phyloP scores from a whole-genome alignment of 2,113 vertebrate genomes.

The Corythoichthys haematopterus region DNA sequence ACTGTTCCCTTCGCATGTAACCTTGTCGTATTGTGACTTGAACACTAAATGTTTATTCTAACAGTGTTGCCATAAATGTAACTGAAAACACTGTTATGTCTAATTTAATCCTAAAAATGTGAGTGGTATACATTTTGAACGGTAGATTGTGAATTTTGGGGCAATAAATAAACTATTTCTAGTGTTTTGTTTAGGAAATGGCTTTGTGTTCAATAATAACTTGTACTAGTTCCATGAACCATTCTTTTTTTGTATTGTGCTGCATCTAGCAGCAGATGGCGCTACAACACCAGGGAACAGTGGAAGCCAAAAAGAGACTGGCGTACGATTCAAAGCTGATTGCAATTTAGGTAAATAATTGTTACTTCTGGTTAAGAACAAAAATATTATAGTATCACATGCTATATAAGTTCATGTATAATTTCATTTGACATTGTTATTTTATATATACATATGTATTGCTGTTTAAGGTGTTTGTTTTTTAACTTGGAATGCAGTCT shows the following conservation, averaged over 20 bases:
- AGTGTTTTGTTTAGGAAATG: constrained; percentile 5
- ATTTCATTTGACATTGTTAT: constrained; percentile 35
- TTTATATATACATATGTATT: constrained; percentile 14
- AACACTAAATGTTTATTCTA: constrained; percentile 21
- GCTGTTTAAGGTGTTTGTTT: constrained; percentile 29
- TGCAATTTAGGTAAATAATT: constrained; percentile 74
- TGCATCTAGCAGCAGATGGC: constrained; percentile 78
- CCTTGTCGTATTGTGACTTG: constrained; percentile 37
- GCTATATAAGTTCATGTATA: constrained; percentile 27
- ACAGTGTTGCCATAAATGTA: constrained; percentile 21
- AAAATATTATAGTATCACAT: constrained; percentile 41
- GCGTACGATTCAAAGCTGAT: constrained; percentile 75
- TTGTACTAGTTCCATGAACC: constrained; percentile 53
- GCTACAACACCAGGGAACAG: constrained; percentile 78
- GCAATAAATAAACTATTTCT: constrained; percentile 18
- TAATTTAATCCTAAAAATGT: constrained; percentile 17
- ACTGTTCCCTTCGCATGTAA: constrained; percentile 27
- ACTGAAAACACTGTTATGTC: constrained; percentile 20
- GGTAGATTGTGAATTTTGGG: constrained; percentile 5
- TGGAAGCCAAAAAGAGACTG: constrained; percentile 69
- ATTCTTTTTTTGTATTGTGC: constrained; percentile 70
- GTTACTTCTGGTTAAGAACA: constrained; percentile 47
- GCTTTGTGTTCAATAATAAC: constrained; percentile 45
- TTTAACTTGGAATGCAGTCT: constrained; percentile 27
- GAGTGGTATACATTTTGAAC: constrained; percentile 15